Evolutionary conservation across 1,140 invertebrate species (phyloP).

Genomic region (Stegodyphus mimosarum): DNA sequence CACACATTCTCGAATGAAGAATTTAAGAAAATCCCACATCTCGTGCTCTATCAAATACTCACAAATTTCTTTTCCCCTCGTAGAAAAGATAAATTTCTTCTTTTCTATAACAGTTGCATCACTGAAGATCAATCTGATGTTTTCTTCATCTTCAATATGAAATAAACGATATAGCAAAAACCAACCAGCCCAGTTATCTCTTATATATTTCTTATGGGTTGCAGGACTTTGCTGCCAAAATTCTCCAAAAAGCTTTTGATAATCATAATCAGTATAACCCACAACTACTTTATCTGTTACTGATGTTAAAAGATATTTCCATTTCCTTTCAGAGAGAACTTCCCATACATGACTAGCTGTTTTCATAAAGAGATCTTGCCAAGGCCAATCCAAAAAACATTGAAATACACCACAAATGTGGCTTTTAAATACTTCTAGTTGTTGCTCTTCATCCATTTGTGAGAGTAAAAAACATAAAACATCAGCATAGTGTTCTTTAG

Average conservation of each 20-base stretch:
- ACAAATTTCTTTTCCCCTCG: too few relatives aligned
- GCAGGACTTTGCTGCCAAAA: slow-evolving; percentile 42
- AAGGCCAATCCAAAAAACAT: slow-evolving; percentile 28
- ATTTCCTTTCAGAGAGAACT: slow-evolving; percentile 43
- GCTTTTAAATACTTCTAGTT: slow-evolving; percentile 39
- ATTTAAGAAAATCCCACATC: too few relatives aligned
- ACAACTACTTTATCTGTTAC: slow-evolving; percentile 19
- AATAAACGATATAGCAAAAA: neutral
- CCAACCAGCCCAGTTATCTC: slow-evolving; percentile 20
- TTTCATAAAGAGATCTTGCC: slow-evolving; percentile 50
- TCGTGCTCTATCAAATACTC: too few relatives aligned
- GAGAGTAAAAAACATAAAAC: slow-evolving; percentile 52
- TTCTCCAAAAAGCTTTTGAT: slow-evolving; percentile 52
- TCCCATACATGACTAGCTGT: slow-evolving; percentile 36
- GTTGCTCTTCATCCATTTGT: slow-evolving; percentile 43
- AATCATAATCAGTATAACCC: slow-evolving; percentile 39
- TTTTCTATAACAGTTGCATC: neutral
- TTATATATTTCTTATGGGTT: slow-evolving; percentile 38
- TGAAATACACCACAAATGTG: slow-evolving; percentile 39
- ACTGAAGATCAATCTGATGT: slow-evolving; percentile 14
- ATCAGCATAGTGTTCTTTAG: slow-evolving; percentile 49
- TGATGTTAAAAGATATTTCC: slow-evolving; percentile 14
- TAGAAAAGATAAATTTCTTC: too few relatives aligned
- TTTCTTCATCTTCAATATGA: slow-evolving; percentile 3
- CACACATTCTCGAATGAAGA: too few relatives aligned